phyloP scores from a whole-genome alignment of 1,140 invertebrate genomes.

The Megalonaias nervosa region DNA sequence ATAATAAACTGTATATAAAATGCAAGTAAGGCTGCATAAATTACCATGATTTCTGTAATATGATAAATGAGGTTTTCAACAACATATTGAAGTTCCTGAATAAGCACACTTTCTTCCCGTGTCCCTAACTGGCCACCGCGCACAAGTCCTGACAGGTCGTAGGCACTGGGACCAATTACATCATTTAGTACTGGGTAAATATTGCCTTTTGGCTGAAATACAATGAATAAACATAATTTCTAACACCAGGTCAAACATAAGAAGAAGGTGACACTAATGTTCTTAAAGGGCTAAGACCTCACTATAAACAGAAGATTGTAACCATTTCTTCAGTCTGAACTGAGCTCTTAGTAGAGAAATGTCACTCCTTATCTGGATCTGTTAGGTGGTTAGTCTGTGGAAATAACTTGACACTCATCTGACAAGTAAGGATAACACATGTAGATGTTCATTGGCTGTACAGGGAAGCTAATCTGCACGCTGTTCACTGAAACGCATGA shows the following conservation, averaged over 20 bases:
- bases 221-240: neutral
- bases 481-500: too few relatives aligned
- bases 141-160: conserved; percentile 52
- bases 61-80: conserved; percentile 65
- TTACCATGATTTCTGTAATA: conserved; percentile 69
- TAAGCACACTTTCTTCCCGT: conserved; percentile 41
- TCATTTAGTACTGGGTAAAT: conserved; percentile 64
- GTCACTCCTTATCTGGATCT: too few relatives aligned
- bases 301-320: neutral
- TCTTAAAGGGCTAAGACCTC: neutral
- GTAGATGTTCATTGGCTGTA: too few relatives aligned
- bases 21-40: neutral
- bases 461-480: too few relatives aligned
- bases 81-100: conserved; percentile 64
- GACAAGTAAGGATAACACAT: too few relatives aligned
- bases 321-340: too few relatives aligned
- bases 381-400: too few relatives aligned
- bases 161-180: conserved; percentile 55
- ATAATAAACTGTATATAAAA: too few relatives aligned
- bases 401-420: too few relatives aligned
- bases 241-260: neutral
- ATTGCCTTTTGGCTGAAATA: conserved; percentile 63
- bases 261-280: neutral
- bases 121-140: conserved; percentile 26
- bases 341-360: too few relatives aligned